Conservation (phyloP, 2,113 vertebrate species). For the Neogobius melanostomus region DNA sequence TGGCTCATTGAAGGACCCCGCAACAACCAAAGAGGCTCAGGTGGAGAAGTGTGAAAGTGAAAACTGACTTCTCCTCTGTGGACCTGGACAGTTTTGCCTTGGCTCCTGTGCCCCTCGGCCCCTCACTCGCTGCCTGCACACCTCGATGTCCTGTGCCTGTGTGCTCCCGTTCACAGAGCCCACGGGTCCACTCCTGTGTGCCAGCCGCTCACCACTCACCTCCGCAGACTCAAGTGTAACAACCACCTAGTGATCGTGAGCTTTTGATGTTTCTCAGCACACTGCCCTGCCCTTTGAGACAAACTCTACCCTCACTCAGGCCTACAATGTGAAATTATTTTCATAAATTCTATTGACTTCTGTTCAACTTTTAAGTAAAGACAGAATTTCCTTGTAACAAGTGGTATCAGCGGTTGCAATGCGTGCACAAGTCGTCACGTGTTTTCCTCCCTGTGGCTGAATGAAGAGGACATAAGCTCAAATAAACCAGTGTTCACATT, state of each 20-base stretch:
- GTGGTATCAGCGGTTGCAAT: slow-evolving; percentile 16
- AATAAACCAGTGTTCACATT: slow-evolving; percentile 1
- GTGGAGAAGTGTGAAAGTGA: slow-evolving; percentile 61
- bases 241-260: slow-evolving; percentile 6
- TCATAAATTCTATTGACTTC: background rate
- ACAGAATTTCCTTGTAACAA: background rate
- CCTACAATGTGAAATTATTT: slow-evolving; percentile 1
- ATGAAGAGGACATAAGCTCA: background rate
- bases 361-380: background rate
- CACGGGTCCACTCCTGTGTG: no score
- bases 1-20: slow-evolving; percentile 50
- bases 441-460: slow-evolving; percentile 12
- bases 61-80: slow-evolving; percentile 17
- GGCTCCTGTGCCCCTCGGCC: slow-evolving; percentile 13
- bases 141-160: background rate
- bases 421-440: slow-evolving; percentile 38
- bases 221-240: background rate
- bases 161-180: background rate
- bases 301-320: background rate
- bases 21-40: slow-evolving; percentile 53
- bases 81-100: slow-evolving; percentile 25
- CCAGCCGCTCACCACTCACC: slow-evolving; percentile 4
- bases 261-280: background rate
- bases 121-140: slow-evolving; percentile 41
- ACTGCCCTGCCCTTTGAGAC: background rate